Percentiles rank a stretch among this genome's conserved stretches.
Evolutionary conservation across 2,888 invertebrate genomes (phyloP).

Genomic region (Hololepta plana): DNA sequence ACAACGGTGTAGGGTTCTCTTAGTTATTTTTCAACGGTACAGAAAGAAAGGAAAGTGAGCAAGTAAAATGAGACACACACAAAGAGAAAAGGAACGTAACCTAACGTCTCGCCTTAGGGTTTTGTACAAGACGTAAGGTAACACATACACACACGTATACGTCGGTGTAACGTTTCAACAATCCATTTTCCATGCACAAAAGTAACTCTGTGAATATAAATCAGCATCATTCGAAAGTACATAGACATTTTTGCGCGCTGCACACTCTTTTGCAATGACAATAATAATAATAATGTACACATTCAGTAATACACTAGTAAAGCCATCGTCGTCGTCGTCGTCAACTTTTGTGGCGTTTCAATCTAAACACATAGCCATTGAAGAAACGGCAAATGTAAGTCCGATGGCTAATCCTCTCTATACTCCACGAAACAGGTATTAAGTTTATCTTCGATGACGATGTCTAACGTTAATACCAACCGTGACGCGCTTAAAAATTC

Average conservation of each 20-base stretch:
- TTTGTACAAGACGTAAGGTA: too few relatives aligned
- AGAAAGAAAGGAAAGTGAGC: too few relatives aligned
- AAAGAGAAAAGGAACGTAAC: too few relatives aligned
- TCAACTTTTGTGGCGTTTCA: constrained; percentile 13
- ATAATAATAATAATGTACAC: too few relatives aligned
- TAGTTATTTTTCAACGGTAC: too few relatives aligned
- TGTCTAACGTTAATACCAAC: constrained; percentile 11
- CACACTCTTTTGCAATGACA: too few relatives aligned
- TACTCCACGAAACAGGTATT: constrained; percentile 12
- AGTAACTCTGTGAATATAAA: constrained; percentile 17
- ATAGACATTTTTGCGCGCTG: constrained; percentile 13
- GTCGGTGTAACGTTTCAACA: too few relatives aligned
- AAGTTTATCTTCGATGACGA: constrained; percentile 12
- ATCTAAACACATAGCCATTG: constrained; percentile 7
- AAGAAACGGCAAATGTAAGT: constrained; percentile 10
- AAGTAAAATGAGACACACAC: too few relatives aligned
- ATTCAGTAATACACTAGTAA: constrained; percentile 12
- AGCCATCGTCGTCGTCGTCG: too few relatives aligned
- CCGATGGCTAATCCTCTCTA: constrained; percentile 12
- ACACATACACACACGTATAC: too few relatives aligned
- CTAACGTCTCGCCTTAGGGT: too few relatives aligned
- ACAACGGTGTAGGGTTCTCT: too few relatives aligned
- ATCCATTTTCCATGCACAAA: constrained; percentile 11
- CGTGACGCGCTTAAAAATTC: constrained; percentile 10
- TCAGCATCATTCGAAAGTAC: constrained; percentile 17